Conservation (phyloP, 1,140 invertebrate species). For the Drosophila pandora region DNA sequence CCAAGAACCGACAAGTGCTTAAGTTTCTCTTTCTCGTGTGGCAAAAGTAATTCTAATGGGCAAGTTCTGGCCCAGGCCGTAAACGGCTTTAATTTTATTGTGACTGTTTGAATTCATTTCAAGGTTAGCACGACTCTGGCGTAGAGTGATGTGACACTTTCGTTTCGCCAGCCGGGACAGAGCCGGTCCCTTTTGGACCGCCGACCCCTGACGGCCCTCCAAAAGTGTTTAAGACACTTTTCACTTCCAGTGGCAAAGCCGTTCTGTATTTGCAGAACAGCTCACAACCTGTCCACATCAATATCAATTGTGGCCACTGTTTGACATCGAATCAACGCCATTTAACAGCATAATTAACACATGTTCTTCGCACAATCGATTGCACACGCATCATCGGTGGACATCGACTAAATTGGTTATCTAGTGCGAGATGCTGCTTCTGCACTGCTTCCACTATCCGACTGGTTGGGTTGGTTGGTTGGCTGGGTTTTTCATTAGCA, state of each 20-base stretch:
- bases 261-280: slow-evolving; percentile 14
- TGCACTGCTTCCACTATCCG: slow-evolving; percentile 24
- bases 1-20: slow-evolving; percentile 33
- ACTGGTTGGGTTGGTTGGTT: slow-evolving; percentile 27
- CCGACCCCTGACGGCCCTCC: neutral
- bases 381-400: slow-evolving; percentile 69
- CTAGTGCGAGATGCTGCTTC: slow-evolving; percentile 57
- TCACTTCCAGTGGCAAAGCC: slow-evolving; percentile 1
- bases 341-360: slow-evolving; percentile 77
- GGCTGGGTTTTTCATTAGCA: slow-evolving; percentile 63
- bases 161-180: slow-evolving; percentile 9
- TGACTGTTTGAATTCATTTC: slow-evolving; percentile 24
- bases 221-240: slow-evolving; percentile 11
- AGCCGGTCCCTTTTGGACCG: neutral
- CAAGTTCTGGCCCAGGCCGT: slow-evolving; percentile 33
- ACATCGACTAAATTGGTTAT: slow-evolving; percentile 63
- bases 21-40: slow-evolving; percentile 72
- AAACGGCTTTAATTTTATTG: slow-evolving; percentile 37
- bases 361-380: slow-evolving; percentile 78
- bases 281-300: slow-evolving; percentile 53
- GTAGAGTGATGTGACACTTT: slow-evolving; percentile 47
- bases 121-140: slow-evolving; percentile 41
- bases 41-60: slow-evolving; percentile 64
- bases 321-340: slow-evolving; percentile 68
- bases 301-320: slow-evolving; percentile 56